Evolutionary conservation across 23 tunicate species (phyloP).

Genomic region (Oikopleura vanhoeffeni): DNA sequence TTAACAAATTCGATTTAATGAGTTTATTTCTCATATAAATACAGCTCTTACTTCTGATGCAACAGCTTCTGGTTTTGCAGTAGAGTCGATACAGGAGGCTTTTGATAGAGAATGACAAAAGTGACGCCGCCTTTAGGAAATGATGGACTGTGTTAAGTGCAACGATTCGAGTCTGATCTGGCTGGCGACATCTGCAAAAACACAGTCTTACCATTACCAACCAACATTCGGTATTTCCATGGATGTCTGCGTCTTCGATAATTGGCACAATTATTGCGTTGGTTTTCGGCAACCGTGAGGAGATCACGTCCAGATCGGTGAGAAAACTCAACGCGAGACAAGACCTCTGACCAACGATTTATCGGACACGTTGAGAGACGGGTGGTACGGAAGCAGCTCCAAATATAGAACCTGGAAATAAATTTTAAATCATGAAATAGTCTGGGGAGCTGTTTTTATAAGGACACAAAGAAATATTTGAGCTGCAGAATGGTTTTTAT

Average conservation of each 20-base stretch:
- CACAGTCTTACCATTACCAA: slow-evolving; percentile 90
- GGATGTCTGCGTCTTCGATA: slow-evolving; percentile 95
- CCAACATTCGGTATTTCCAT: slow-evolving; percentile 85
- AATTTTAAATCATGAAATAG: too few relatives aligned
- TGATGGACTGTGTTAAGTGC: slow-evolving; percentile 75
- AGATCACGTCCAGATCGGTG: slow-evolving; percentile 95
- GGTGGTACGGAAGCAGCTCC: too few relatives aligned
- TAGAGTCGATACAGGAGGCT: slow-evolving; percentile 94
- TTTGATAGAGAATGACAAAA: slow-evolving; percentile 78
- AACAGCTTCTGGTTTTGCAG: slow-evolving; percentile 91
- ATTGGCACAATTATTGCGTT: slow-evolving; percentile 70
- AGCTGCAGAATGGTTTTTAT: too few relatives aligned
- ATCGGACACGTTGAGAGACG: too few relatives aligned
- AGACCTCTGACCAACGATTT: too few relatives aligned
- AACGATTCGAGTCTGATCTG: slow-evolving; percentile 87
- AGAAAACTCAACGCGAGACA: slow-evolving; percentile 87
- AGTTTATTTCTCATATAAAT: background rate
- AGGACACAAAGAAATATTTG: too few relatives aligned
- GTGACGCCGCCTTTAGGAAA: slow-evolving; percentile 62
- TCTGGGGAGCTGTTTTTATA: too few relatives aligned
- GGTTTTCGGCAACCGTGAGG: slow-evolving; percentile 75
- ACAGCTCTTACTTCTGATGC: slow-evolving; percentile 27
- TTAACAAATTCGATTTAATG: too few relatives aligned
- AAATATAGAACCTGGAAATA: too few relatives aligned
- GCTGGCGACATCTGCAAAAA: slow-evolving; percentile 99